These are phyloP conservation scores for Montipora foliosa DNA, from an alignment of 64 coral and sea anemone species.

Conservation along the genomic window DNA sequence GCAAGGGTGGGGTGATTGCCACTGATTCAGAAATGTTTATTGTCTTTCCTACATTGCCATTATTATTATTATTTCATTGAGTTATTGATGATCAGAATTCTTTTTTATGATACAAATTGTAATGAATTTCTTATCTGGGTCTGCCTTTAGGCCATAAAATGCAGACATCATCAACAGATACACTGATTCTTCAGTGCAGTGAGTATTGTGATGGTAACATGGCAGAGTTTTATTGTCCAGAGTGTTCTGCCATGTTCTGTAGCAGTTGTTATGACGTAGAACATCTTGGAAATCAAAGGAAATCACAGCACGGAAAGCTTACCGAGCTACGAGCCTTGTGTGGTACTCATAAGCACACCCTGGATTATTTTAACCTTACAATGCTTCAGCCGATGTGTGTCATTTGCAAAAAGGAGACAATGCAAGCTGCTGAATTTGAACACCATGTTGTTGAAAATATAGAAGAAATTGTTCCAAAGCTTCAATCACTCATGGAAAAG, in stretches of 20 bases:
- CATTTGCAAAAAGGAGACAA: slow-evolving; percentile 64
- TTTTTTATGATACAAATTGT: too few species aligned
- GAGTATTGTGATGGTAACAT: slow-evolving; percentile 77
- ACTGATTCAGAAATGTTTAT: too few species aligned
- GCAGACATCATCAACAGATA: slow-evolving; percentile 2
- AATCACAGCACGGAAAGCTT: slow-evolving; percentile 68
- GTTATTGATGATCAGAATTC: too few species aligned
- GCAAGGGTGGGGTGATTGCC: too few species aligned
- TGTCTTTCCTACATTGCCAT: too few species aligned
- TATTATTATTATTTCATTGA: too few species aligned
- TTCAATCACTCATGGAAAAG: slow-evolving; percentile 65
- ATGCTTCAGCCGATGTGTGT: slow-evolving; percentile 72
- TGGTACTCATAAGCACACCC: slow-evolving; percentile 72
- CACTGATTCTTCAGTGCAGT: slow-evolving; percentile 13
- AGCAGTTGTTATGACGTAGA: slow-evolving; percentile 77
- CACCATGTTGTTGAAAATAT: slow-evolving; percentile 78
- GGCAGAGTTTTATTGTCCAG: slow-evolving; percentile 84
- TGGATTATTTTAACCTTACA: slow-evolving; percentile 87
- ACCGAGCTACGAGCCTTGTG: slow-evolving; percentile 78
- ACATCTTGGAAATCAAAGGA: slow-evolving; percentile 77
- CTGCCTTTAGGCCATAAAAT: background rate
- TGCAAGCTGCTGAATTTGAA: slow-evolving; percentile 1
- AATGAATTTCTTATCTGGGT: background rate
- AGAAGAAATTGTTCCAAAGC: slow-evolving; percentile 68
- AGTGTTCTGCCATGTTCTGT: slow-evolving; percentile 93